Conservation (phyloP, 2,113 vertebrate species). For the Hyperopisus bebe region DNA sequence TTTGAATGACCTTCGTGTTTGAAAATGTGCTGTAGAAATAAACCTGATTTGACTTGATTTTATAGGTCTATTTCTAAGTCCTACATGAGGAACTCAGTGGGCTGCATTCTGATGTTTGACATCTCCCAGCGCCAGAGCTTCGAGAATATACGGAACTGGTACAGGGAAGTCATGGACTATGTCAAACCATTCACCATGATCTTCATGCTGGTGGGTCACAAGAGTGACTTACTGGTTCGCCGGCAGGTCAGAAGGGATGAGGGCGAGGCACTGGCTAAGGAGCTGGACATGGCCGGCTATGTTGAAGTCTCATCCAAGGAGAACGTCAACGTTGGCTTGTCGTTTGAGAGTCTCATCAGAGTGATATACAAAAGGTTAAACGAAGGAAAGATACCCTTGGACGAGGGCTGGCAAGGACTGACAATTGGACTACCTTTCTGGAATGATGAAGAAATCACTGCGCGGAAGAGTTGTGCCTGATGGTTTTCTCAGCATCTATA, state of each 20-base stretch:
- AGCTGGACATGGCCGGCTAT: constrained; percentile 34
- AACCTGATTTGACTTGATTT: not conserved
- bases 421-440: constrained; percentile 23
- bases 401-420: constrained; percentile 28
- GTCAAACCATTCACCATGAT: constrained; percentile 34
- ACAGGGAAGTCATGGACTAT: constrained; percentile 31
- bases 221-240: constrained; percentile 27
- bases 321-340: constrained; percentile 26
- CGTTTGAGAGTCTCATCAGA: constrained; percentile 29
- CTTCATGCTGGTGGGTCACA: constrained; percentile 38
- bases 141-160: constrained; percentile 25
- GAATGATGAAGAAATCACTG: not conserved
- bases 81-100: constrained; percentile 41
- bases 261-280: constrained; percentile 29
- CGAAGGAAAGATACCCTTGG: constrained; percentile 18
- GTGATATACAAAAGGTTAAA: constrained; percentile 26
- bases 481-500: not conserved
- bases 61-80: constrained; percentile 39
- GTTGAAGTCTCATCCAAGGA: constrained; percentile 34
- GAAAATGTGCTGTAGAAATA: not conserved
- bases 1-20: not conserved
- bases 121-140: constrained; percentile 33
- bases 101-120: constrained; percentile 39
- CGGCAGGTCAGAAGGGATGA: constrained; percentile 25
- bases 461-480: constrained; percentile 9